Evolutionary conservation across 2,113 vertebrate species (phyloP).

Genomic region (Monarcha castaneiventris): DNA sequence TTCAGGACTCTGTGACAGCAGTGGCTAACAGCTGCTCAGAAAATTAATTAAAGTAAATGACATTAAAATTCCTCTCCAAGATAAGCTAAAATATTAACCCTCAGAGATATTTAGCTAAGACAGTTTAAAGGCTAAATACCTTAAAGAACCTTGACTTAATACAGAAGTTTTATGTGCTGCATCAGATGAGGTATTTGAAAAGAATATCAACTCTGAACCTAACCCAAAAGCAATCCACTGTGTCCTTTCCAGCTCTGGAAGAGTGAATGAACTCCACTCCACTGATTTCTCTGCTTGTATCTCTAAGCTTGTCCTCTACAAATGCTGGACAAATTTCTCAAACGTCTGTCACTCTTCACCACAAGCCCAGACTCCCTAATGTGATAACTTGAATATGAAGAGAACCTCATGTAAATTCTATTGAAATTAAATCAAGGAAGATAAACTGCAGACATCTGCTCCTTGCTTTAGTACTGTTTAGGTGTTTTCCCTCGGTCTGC

Average conservation of each 20-base stretch:
- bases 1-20: background rate
- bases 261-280: background rate
- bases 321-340: background rate
- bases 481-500: constrained; percentile 44
- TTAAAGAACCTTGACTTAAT: background rate
- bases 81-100: background rate
- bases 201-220: background rate
- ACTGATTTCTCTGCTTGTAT: background rate
- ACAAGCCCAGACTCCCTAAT: constrained; percentile 45
- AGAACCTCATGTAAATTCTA: constrained; percentile 57
- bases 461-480: constrained; percentile 17
- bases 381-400: constrained; percentile 55
- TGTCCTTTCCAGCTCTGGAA: background rate
- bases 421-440: constrained; percentile 67
- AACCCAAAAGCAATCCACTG: background rate
- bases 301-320: background rate
- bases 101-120: background rate
- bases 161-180: background rate
- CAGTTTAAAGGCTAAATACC: background rate
- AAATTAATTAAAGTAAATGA: constrained; percentile 9
- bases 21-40: background rate
- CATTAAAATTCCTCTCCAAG: background rate
- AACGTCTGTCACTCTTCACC: constrained; percentile 1
- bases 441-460: constrained; percentile 68
- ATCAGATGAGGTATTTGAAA: background rate